These are phyloP conservation scores for Uloborus diversus DNA, from an alignment of 1,140 invertebrate species.

Conservation along the genomic window DNA sequence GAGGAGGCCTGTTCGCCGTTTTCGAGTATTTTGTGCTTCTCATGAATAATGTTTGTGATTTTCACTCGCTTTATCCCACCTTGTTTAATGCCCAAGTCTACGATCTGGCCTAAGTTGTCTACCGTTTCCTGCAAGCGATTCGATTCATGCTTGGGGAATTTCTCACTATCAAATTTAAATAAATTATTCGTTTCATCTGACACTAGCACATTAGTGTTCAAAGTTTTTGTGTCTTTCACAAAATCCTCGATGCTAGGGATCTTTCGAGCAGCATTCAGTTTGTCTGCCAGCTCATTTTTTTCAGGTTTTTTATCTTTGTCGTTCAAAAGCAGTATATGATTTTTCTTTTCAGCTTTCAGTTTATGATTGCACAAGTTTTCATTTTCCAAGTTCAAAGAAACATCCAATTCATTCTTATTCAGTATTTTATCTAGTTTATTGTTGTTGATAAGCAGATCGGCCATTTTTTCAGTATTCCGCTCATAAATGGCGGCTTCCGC, in stretches of 20 bases:
- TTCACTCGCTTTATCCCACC: constrained; percentile 68
- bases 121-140: constrained; percentile 63
- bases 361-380: neutral
- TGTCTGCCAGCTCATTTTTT: constrained; percentile 58
- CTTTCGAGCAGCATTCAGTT: constrained; percentile 51
- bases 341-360: constrained; percentile 3
- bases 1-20: constrained; percentile 15
- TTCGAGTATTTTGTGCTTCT: constrained; percentile 56
- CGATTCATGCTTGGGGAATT: constrained; percentile 68
- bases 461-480: constrained; percentile 53
- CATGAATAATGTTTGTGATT: constrained; percentile 66
- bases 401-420: constrained; percentile 40
- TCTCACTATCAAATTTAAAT: constrained; percentile 73
- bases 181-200: constrained; percentile 70
- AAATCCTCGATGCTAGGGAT: constrained; percentile 70
- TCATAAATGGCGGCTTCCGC: constrained; percentile 21
- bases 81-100: constrained; percentile 67
- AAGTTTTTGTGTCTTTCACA: constrained; percentile 73
- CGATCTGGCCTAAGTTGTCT: constrained; percentile 65
- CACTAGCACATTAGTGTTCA: constrained; percentile 73
- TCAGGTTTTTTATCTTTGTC: constrained; percentile 57
- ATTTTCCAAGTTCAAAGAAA: neutral
- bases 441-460: constrained; percentile 40
- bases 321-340: neutral
- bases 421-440: constrained; percentile 43